Percentiles rank a stretch among this genome's conserved stretches.
phyloP scores from a whole-genome alignment of 2,113 vertebrate species.

The Varanus komodoensis region DNA sequence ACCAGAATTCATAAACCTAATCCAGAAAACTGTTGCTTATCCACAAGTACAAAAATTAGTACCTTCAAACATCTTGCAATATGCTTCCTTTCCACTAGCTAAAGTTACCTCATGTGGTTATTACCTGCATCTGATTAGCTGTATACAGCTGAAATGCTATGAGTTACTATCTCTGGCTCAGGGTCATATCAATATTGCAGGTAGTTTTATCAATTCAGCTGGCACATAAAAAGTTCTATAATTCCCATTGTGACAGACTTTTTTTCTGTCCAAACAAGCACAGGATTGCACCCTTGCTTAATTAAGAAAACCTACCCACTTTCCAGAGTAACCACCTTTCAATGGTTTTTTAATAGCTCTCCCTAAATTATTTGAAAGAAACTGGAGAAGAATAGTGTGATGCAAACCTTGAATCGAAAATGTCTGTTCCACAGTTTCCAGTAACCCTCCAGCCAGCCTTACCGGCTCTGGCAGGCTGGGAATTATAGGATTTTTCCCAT shows the following conservation, averaged over 20 bases:
- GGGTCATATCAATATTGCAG: neutral
- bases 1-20: neutral
- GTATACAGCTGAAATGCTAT: neutral
- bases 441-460: too few relatives aligned
- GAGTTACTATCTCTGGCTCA: neutral
- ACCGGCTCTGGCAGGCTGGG: neutral
- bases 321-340: neutral
- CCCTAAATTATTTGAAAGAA: slow-evolving; percentile 9
- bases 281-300: too few relatives aligned
- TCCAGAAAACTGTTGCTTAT: neutral
- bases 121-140: neutral
- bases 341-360: neutral
- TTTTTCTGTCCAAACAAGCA: too few relatives aligned
- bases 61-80: neutral
- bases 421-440: neutral
- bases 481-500: neutral
- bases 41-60: neutral
- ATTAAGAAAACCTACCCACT: neutral
- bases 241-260: too few relatives aligned
- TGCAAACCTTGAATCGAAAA: neutral
- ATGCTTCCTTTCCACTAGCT: neutral
- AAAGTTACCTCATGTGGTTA: neutral
- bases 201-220: neutral
- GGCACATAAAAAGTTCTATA: neutral
- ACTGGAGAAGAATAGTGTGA: neutral